phyloP scores from a whole-genome alignment of 1,140 invertebrate species.

The Pollicipes pollicipes region DNA sequence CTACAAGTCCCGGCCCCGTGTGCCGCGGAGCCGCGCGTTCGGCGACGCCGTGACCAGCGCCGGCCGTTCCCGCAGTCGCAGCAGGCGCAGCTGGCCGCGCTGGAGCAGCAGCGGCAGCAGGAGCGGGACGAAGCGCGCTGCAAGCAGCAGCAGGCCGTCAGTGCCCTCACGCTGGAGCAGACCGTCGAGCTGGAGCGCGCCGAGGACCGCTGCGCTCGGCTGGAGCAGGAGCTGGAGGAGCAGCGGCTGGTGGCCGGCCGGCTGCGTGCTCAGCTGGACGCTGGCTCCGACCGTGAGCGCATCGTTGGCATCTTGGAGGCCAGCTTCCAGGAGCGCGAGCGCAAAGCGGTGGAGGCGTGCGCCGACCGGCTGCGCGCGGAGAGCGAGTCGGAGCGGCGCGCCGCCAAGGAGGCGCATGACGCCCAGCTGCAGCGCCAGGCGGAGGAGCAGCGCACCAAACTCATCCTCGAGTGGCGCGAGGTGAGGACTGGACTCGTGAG shows the following conservation, averaged over 20 bases:
- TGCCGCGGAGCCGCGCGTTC: no score
- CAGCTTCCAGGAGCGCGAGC: slow-evolving; percentile 14
- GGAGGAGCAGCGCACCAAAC: no score
- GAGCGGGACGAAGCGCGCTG: slow-evolving; percentile 9
- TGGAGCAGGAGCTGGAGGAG: slow-evolving; percentile 13
- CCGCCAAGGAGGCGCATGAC: slow-evolving; percentile 8
- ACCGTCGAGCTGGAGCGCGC: slow-evolving; percentile 36
- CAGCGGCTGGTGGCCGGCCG: slow-evolving; percentile 10
- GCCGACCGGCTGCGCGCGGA: slow-evolving; percentile 13
- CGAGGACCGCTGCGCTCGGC: slow-evolving; percentile 14
- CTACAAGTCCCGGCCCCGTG: no score
- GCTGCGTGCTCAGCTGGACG: not conserved
- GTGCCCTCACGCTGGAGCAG: slow-evolving; percentile 34
- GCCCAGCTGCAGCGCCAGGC: not conserved
- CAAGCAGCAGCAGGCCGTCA: slow-evolving; percentile 22
- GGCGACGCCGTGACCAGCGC: no score
- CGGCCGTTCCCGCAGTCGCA: no score
- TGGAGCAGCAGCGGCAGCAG: slow-evolving; percentile 12
- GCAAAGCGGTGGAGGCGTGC: slow-evolving; percentile 14
- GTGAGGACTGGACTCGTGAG: slow-evolving; percentile 24
- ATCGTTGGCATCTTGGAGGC: slow-evolving; percentile 14
- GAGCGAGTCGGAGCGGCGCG: slow-evolving; percentile 9
- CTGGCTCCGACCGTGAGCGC: slow-evolving; percentile 10
- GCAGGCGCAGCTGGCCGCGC: not conserved
- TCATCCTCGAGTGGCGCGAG: slow-evolving; percentile 4